Evolutionary conservation across 2,888 invertebrate genomes (phyloP).

Genomic region (Alviniconcha strummeri): DNA sequence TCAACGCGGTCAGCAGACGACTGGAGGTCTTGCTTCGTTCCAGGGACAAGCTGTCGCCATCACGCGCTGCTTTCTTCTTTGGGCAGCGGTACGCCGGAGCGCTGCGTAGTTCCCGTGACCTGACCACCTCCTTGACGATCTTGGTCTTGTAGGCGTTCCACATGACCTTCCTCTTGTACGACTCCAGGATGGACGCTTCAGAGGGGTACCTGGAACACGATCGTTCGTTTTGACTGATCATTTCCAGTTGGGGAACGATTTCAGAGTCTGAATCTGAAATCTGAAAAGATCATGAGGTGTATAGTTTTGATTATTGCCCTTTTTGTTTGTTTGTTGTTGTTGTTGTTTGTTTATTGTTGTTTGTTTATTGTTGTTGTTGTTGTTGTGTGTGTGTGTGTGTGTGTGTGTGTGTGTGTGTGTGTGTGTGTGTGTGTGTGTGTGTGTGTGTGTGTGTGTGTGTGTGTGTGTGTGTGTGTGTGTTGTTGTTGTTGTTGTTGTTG

Average conservation of each 20-base stretch:
- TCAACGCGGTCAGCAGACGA: slow-evolving; percentile 2
- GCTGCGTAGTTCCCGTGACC: slow-evolving; percentile 5
- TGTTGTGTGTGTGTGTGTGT: too few species aligned
- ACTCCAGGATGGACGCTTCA: slow-evolving; percentile 49
- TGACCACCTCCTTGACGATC: slow-evolving; percentile 34
- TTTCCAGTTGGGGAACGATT: too few species aligned
- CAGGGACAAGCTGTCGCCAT: neutral
- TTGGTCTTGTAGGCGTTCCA: slow-evolving; percentile 57
- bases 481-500: too few species aligned
- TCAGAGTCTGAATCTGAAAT: too few species aligned
- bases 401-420: too few species aligned
- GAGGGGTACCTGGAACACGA: slow-evolving; percentile 51
- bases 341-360: neutral
- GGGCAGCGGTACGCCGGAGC: slow-evolving; percentile 11
- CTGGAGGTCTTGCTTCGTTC: neutral
- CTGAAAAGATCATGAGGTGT: too few species aligned
- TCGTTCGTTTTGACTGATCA: too few species aligned
- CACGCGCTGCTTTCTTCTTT: too few species aligned
- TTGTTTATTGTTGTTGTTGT: too few species aligned
- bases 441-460: too few species aligned
- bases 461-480: too few species aligned
- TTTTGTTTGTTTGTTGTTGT: neutral
- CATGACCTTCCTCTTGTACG: slow-evolving; percentile 49
- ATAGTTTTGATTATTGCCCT: neutral
- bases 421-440: too few species aligned